Evolutionary conservation across 2,113 vertebrate genomes (phyloP), one percentile per base, ranked within the genome.

Genomic region (Daboia siamensis): DNA sequence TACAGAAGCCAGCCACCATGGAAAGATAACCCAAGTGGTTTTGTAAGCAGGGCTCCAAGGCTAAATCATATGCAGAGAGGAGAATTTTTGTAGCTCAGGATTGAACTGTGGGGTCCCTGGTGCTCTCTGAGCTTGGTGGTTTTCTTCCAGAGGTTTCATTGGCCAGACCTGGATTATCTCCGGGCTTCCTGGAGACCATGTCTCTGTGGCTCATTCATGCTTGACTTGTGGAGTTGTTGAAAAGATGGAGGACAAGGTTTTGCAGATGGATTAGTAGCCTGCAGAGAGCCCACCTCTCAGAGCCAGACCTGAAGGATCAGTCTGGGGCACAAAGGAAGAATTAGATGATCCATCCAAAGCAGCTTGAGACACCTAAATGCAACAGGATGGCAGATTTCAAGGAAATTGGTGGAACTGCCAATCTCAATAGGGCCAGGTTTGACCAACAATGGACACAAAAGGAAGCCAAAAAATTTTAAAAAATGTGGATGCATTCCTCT

Each of bases 21-120:
- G 95, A 93, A 96, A 94, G 88, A 93, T 96, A 33, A 13, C 5
- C n/a, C 13, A 55, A 51, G 46, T 15, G 61, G 94, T 95, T 95
- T 95, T 0, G 0, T 86, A 95, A 94, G 89, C 0, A 0, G 64
- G n/a, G 46, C 64, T 69, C 29, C 64, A 17, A 15, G 64, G 55
- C 55, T 56, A 20, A 20, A 69, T 33, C 29, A 33, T 15, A 33
- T 0, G 9, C 11, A 61, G 59, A 26, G 59, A 24, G 26, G 59
- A 10, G 23, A 24, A 24, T 59, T 24, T 26, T 29, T 61, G 59
- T 29, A 61, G 24, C 59, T 29, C 24, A 61, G 24, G 59, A 9
- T 26, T 26, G 57, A 24, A 24, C 57, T 3, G 23, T 24, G 24
- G 24, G 24, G 24, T 61, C 9, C 9, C 24, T 10, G 24, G 59